These are phyloP conservation scores for Lithophane semibrunnea DNA, from an alignment of 2,888 invertebrate species.

Conservation along the genomic window DNA sequence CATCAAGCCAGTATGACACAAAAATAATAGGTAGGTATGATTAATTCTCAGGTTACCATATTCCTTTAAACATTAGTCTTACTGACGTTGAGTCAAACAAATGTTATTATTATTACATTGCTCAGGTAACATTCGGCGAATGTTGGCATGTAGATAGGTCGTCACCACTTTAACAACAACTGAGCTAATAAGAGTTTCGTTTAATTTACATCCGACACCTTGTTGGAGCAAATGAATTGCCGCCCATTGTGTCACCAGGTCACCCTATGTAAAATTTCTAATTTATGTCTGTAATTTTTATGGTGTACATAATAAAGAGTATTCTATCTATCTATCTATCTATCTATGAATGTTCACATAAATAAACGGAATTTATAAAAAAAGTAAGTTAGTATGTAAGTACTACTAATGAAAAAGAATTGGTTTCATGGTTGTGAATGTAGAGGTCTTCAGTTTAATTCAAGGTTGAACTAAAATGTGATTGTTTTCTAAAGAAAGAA, in stretches of 20 bases:
- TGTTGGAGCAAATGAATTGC: background rate
- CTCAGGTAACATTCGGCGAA: background rate
- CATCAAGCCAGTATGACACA: background rate
- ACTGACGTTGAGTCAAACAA: constrained; percentile 4
- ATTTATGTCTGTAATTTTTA: too few relatives aligned
- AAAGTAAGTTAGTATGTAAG: too few relatives aligned
- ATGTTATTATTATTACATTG: background rate
- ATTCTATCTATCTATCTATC: too few relatives aligned
- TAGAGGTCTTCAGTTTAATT: constrained; percentile 4
- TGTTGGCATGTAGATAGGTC: background rate
- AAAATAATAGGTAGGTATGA: too few relatives aligned
- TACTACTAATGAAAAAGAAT: background rate
- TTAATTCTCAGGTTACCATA: background rate
- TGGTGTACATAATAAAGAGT: too few relatives aligned
- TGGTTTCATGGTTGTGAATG: background rate
- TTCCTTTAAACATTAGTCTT: background rate
- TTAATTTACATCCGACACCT: constrained; percentile 1
- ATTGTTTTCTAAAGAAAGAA: background rate
- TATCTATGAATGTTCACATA: background rate
- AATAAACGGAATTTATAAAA: too few relatives aligned
- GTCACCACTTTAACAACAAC: background rate
- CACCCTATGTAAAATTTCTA: too few relatives aligned
- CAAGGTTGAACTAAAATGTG: background rate
- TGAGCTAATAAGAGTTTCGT: constrained; percentile 32
- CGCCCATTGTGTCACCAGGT: too few relatives aligned